Evolutionary conservation across 2,113 vertebrate genomes (phyloP), one percentile per base, ranked within the genome.

Genomic region (Albula glossodonta): DNA sequence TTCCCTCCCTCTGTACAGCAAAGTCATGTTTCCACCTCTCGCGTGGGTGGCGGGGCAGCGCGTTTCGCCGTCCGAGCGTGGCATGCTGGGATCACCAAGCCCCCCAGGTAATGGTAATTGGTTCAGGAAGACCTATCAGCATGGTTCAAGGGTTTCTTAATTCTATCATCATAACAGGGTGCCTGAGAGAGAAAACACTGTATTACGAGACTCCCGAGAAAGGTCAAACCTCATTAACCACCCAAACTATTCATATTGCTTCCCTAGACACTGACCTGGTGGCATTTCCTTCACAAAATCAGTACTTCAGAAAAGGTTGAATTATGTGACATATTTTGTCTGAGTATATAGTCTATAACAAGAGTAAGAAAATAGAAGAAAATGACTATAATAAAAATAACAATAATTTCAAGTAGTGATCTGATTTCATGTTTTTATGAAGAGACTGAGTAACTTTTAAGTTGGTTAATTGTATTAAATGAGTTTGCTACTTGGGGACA

Each of bases 91-190:
- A 82, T 89, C 51, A 88, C 86, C 85, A 90, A 88, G 82, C 86
- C 91, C 89, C 5, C 80, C 92, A 91, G 91, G 90, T 93, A 90
- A 90, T 87, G 90, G 93, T 95, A 95, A 95, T 95, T 94, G 91
- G 86, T 93, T 94, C 92, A 93, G 95, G 94, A 95, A 95, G 93
- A 90, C 83, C 89, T 91, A 94, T 92, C 94, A 92, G 87, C 92
- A 92, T 86, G 93, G 95, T 94, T 95, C 93, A 94, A 91, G 89
- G 89, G 91, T 89, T 93, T 91, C 83, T 89, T 95, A 94, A 93
- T 93, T 94, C 94, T 92, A 93, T 94, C 90, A 93, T 86, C 88
- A 87, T 81, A 81, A 80, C 86, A 85, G 82, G 51, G 22, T 53
- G 56, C 4, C 84, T 83, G n/a, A 81, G 41, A 63, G 25, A 51